A percentile compares a stretch with the other conserved stretches of the same genome.
phyloP scores from a whole-genome alignment of 2,888 invertebrate species.

The Cataglyphis rosenhaueri region DNA sequence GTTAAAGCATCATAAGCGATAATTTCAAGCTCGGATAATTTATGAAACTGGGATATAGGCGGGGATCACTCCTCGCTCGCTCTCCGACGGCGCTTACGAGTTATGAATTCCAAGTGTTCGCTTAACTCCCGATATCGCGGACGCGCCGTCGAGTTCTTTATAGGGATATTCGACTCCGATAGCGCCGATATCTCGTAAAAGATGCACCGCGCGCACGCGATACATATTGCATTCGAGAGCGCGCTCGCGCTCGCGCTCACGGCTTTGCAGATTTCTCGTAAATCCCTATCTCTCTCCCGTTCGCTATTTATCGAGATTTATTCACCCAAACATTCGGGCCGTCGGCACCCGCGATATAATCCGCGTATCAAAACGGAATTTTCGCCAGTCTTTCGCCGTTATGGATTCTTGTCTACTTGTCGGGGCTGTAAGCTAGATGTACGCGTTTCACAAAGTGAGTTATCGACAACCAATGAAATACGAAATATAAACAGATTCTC shows the following conservation, averaged over 20 bases:
- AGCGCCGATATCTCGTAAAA: slow-evolving; percentile 38
- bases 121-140: slow-evolving; percentile 49
- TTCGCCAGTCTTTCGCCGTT: not conserved
- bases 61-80: slow-evolving; percentile 1
- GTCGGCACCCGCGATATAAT: slow-evolving; percentile 32
- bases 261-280: slow-evolving; percentile 37
- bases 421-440: slow-evolving; percentile 5
- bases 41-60: slow-evolving; percentile 23
- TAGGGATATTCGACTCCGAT: slow-evolving; percentile 45
- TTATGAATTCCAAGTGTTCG: slow-evolving; percentile 51
- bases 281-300: slow-evolving; percentile 12
- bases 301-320: slow-evolving; percentile 54
- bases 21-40: slow-evolving; percentile 35
- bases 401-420: slow-evolving; percentile 29
- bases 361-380: slow-evolving; percentile 35
- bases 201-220: slow-evolving; percentile 44
- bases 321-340: slow-evolving; percentile 46
- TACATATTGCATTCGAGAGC: slow-evolving; percentile 45
- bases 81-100: slow-evolving; percentile 23
- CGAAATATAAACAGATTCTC: not conserved
- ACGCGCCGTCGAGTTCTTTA: slow-evolving; percentile 49
- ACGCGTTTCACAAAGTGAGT: slow-evolving; percentile 20
- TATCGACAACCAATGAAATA: slow-evolving; percentile 21
- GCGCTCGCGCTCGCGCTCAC: slow-evolving; percentile 4
- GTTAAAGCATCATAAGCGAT: not conserved